Conservation (phyloP, 2,888 invertebrate genomes). For the Sericinus montela region DNA sequence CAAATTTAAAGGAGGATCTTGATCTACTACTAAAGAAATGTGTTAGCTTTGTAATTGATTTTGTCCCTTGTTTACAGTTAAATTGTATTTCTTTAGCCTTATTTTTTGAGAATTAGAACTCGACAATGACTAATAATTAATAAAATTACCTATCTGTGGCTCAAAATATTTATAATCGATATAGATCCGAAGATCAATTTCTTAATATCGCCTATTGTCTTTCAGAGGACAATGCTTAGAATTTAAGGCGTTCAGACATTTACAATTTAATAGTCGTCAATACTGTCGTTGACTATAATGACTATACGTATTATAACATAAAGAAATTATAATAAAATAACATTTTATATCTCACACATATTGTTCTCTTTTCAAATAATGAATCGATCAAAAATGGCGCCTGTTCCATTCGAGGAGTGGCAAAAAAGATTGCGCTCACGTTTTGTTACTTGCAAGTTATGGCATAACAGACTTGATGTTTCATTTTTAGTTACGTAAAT, state of each 20-base stretch:
- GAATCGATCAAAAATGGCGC: constrained; percentile 7
- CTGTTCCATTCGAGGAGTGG: neutral
- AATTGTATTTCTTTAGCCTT: too few relatives aligned
- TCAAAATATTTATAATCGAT: constrained; percentile 24
- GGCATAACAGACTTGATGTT: neutral
- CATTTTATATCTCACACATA: neutral
- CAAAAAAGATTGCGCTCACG: constrained; percentile 1
- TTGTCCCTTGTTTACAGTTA: neutral
- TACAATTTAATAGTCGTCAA: constrained; percentile 23
- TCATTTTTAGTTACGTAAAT: constrained; percentile 13
- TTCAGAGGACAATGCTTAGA: constrained; percentile 38
- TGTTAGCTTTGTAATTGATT: neutral
- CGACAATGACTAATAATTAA: neutral
- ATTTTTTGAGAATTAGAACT: neutral
- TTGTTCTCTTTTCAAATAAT: neutral
- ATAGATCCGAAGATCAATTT: constrained; percentile 48
- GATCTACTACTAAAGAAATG: neutral
- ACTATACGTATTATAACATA: constrained; percentile 23
- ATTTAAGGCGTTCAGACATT: constrained; percentile 32
- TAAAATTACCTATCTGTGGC: constrained; percentile 2
- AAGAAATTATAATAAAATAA: constrained; percentile 3
- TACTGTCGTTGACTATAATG: constrained; percentile 14
- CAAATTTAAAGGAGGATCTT: constrained; percentile 1
- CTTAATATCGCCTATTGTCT: constrained; percentile 57
- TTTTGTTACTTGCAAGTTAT: neutral